Base-by-base conservation (phyloP, 2,113 vertebrate species). In the Cochlearius cochlearius region DNA sequence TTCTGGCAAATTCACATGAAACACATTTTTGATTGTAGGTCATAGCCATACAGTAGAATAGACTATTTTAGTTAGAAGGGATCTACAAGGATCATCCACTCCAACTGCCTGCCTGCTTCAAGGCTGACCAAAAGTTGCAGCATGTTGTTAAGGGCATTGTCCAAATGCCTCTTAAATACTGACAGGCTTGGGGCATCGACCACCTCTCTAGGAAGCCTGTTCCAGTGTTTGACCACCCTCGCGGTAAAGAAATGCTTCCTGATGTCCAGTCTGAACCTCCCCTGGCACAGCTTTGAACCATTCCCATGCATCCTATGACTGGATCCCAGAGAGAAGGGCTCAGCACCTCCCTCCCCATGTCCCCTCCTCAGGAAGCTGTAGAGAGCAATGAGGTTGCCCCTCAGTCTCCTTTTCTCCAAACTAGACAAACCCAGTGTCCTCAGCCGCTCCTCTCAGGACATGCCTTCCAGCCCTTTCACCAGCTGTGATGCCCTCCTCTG, bases 171-270 rank as follows among this genome's bases (percentile, higher is more conserved):
- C 12, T 68, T 12, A 73, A 88, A 25, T 59, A 38, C 72, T 59
- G 49, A 53, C 29, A 60, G 36, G 23, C 29, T 56, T 75, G 77
- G 34, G 34, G 6, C 36, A 38, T 80, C 0, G 0, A 19, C 15
- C 23, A 3, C 12, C 34, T 53, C 36, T 84, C 47, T 53, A 72
- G 52, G 34, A 76, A 92, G n/a, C 23, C 29, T 86, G 18, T 68
- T 74, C 10, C 39, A 75, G 38, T 34, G 23, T 84, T 66, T 84
- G 29, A 26, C 20, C n/a, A 43, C 12, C 8, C 20, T 43, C 38
- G 76, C 5, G 2, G 34, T 20, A 75, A 66, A 60, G 21, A 83
- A 75, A 66, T 2, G 3, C 6, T 69, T 82, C 55, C 23, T 64
- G 9, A 34, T 60, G 59, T 43, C 20, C 59, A 53, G 43, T 63